These are phyloP conservation scores for Dioctria linearis DNA, from an alignment of 2,888 invertebrate species.

Conservation along the genomic window DNA sequence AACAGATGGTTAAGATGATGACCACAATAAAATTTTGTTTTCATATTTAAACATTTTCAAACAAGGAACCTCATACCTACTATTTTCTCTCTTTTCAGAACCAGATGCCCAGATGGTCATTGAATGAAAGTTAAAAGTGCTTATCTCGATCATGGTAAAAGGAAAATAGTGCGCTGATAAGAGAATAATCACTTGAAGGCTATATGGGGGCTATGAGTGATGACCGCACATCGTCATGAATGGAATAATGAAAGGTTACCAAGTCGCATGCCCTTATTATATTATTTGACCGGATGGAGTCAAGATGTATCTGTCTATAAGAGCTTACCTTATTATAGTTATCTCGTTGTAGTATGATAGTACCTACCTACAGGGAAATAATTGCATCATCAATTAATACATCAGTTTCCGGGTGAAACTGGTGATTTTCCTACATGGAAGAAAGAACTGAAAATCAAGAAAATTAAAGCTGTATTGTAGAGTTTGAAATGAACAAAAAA, in stretches of 20 bases:
- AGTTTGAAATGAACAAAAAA: no score
- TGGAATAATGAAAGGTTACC: conserved; percentile 38
- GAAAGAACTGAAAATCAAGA: no score
- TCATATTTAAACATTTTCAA: conserved; percentile 15
- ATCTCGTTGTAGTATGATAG: no score
- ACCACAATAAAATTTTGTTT: conserved; percentile 36
- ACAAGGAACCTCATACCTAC: conserved; percentile 5
- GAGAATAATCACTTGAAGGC: conserved; percentile 22
- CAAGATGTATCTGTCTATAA: no score
- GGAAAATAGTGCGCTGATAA: conserved; percentile 36
- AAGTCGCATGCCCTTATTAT: conserved; percentile 16
- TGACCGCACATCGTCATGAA: not conserved
- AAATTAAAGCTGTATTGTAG: no score
- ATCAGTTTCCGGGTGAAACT: no score
- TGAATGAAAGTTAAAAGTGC: conserved; percentile 20
- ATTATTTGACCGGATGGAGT: not conserved
- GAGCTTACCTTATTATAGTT: no score
- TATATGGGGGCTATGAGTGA: not conserved
- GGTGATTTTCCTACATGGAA: no score
- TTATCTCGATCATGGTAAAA: conserved; percentile 29
- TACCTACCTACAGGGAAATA: no score
- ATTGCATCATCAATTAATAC: no score
- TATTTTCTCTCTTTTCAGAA: no score
- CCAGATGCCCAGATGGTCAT: conserved; percentile 21
- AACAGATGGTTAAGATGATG: conserved; percentile 43